phyloP scores from a whole-genome alignment of 2,113 vertebrate species.

The Potamarius usumacintae region DNA sequence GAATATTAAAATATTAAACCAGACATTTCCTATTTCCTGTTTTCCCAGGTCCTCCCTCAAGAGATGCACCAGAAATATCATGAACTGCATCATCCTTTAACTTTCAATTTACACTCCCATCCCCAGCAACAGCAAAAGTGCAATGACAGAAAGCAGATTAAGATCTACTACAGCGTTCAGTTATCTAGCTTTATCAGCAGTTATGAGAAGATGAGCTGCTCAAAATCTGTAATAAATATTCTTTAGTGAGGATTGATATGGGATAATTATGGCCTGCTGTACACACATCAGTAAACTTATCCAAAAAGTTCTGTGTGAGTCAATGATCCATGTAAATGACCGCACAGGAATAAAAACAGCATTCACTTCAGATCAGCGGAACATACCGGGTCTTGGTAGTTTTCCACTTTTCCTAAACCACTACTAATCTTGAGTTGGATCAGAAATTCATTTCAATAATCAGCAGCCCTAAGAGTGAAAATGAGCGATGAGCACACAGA shows the following conservation, averaged over 20 bases:
- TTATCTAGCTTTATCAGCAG: neutral
- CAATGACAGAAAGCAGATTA: neutral
- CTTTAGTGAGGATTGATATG: neutral
- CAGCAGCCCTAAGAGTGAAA: neutral
- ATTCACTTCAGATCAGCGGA: neutral
- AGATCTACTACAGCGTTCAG: neutral
- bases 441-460: neutral
- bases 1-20: neutral
- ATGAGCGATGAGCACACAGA: neutral
- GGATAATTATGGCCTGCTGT: neutral
- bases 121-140: neutral
- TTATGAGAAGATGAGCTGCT: neutral
- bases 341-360: neutral
- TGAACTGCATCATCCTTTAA: neutral
- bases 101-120: neutral
- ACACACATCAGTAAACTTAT: neutral
- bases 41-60: neutral
- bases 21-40: neutral
- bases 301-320: neutral
- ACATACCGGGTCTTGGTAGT: neutral
- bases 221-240: neutral
- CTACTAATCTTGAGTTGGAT: neutral
- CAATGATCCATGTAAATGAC: neutral
- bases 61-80: neutral
- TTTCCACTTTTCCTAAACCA: neutral